Evolutionary conservation across 2,888 invertebrate species (phyloP).

Genomic region (Rhagophthalmus giganteus): DNA sequence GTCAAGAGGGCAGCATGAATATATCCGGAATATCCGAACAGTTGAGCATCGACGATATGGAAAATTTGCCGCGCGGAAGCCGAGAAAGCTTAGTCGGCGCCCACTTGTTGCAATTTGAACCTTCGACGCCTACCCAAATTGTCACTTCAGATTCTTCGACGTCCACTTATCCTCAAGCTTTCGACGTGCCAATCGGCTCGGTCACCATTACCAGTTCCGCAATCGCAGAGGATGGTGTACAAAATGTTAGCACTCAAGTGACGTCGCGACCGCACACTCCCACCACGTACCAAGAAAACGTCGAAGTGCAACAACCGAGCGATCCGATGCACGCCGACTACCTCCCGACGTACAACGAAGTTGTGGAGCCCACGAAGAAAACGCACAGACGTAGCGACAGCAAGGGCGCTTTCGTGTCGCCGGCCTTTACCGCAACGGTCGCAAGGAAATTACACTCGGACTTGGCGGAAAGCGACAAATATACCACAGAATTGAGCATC

Average conservation of each 20-base stretch:
- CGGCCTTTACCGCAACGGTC: constrained; percentile 37
- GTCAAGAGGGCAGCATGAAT: constrained; percentile 53
- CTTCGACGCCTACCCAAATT: constrained; percentile 35
- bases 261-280: constrained; percentile 54
- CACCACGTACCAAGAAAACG: too few species aligned
- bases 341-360: constrained; percentile 56
- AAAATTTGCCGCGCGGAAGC: constrained; percentile 42
- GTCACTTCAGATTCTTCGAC: constrained; percentile 52
- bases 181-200: constrained; percentile 51
- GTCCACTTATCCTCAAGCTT: constrained; percentile 45
- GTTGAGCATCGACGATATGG: constrained; percentile 53
- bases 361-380: constrained; percentile 52
- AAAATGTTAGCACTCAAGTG: constrained; percentile 61
- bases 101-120: constrained; percentile 18
- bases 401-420: constrained; percentile 50
- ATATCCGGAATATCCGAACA: constrained; percentile 56
- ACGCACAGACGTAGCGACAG: constrained; percentile 64
- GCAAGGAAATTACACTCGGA: constrained; percentile 40
- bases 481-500: constrained; percentile 46
- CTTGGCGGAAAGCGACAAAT: constrained; percentile 52
- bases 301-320: too few species aligned
- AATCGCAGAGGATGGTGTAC: constrained; percentile 56
- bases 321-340: constrained; percentile 46
- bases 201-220: constrained; percentile 59
- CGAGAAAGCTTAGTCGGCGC: constrained; percentile 43